Evolutionary conservation across 2,797 vertebrate genomes (phyloP).

Genomic region (Silurus lanzhouensis): DNA sequence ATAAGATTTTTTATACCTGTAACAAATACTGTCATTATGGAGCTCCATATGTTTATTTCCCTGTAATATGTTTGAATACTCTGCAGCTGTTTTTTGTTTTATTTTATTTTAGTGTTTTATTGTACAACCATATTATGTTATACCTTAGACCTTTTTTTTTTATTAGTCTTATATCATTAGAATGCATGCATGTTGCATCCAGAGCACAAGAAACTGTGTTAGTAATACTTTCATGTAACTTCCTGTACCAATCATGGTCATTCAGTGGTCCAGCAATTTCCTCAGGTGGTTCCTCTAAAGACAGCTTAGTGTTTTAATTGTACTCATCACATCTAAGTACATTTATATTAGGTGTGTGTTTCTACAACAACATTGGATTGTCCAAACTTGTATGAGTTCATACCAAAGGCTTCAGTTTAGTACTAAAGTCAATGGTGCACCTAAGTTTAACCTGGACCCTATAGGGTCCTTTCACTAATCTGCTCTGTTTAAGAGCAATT

Average conservation of each 20-base stretch:
- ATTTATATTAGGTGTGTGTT: conserved; percentile 41
- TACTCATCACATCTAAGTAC: conserved; percentile 33
- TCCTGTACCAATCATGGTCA: conserved; percentile 61
- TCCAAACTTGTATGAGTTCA: conserved; percentile 40
- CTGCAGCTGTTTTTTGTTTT: conserved; percentile 28
- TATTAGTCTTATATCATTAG: conserved; percentile 21
- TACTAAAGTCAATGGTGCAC: conserved; percentile 43
- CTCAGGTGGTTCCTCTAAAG: conserved; percentile 34
- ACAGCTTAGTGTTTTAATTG: conserved; percentile 24
- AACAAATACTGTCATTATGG: conserved; percentile 23
- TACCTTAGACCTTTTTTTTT: conserved; percentile 8
- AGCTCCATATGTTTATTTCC: conserved; percentile 43
- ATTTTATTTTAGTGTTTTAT: conserved; percentile 30
- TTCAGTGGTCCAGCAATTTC: conserved; percentile 55
- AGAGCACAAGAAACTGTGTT: conserved; percentile 52
- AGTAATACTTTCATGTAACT: conserved; percentile 39
- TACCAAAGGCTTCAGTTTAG: conserved; percentile 52
- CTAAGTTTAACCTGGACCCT: conserved; percentile 42
- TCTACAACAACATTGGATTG: conserved; percentile 40
- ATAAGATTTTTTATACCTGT: neutral
- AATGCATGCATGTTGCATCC: conserved; percentile 45
- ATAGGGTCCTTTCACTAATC: conserved; percentile 45
- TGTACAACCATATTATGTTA: conserved; percentile 5
- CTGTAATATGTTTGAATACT: conserved; percentile 48
- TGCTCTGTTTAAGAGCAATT: conserved; percentile 53